Base-by-base conservation (phyloP, 2,888 invertebrate species). In the Scrobipalpa costella region DNA sequence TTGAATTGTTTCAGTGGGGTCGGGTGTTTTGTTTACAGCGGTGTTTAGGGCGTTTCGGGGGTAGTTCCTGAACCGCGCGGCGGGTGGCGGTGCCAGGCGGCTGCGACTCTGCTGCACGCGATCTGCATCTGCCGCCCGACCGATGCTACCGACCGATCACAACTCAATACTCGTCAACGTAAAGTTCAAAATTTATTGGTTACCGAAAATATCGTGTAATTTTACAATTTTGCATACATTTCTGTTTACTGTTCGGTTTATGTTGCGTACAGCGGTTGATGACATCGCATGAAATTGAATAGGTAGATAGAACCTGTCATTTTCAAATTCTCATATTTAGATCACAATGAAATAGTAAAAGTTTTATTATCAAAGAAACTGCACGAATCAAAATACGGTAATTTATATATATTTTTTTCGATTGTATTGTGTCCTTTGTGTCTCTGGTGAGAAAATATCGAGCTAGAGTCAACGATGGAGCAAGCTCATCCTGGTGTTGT, bases 1-100 rank as follows among this genome's bases (percentile, higher is more conserved):
- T 71, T 68, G 66, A 69, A 73, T 75, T 72, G 68, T 74, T 75
- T 76, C 66, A 68, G 72, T 63, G 62, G 71, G 65, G 76, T 78
- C 65, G 69, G 61, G 73, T 74, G 73, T 71, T 81, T 84, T 88
- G 86, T 88, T 88, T 85, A 86, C 85, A 80, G 78, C 73, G 68
- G 72, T 71, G 71, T 73, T 74, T 71, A 69, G 72, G 81, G 80
- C 79, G 77, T 78, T 81, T 83, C 66, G 80, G 81, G 82, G 84
- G 87, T 81, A 84, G 84, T 85, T 85, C 80, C 85, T 81, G 81
- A 79, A 78, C 73, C 73, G 78, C 76, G 78, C 76, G 78, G 84
- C 72, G 81, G 83, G 78, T 84, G 89, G 87, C 79, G 82, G 93
- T 93, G 81, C 93, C 93, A 93, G 93, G 92, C 90, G 77, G 84